Evolutionary conservation across 2,888 invertebrate species (phyloP).

Genomic region (Malthinus seriepunctatus): DNA sequence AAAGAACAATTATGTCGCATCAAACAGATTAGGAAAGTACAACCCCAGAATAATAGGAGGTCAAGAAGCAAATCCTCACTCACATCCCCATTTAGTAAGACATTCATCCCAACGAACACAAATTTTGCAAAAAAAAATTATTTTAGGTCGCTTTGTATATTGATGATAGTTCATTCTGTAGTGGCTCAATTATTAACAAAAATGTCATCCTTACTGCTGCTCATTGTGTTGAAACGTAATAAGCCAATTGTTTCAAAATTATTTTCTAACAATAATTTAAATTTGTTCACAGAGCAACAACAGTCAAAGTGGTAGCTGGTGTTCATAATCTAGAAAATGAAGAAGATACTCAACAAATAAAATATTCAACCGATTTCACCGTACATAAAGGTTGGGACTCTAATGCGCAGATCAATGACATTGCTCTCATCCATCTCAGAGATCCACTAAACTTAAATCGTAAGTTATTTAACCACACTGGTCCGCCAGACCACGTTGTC

Average conservation of each 20-base stretch:
- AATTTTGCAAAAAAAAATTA: too few species aligned
- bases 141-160: conserved; percentile 4
- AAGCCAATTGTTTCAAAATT: neutral
- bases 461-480: too few species aligned
- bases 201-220: conserved; percentile 9
- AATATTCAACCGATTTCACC: conserved; percentile 30
- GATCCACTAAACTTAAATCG: neutral
- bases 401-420: conserved; percentile 49
- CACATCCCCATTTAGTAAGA: neutral
- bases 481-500: too few species aligned
- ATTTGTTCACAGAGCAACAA: conserved; percentile 27
- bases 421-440: conserved; percentile 46
- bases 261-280: neutral
- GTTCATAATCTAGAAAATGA: conserved; percentile 40
- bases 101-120: too few species aligned
- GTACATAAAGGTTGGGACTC: conserved; percentile 47
- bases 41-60: neutral
- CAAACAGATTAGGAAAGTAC: neutral
- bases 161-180: conserved; percentile 1
- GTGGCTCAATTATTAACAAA: conserved; percentile 6
- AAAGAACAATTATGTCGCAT: neutral
- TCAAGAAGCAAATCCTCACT: neutral
- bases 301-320: conserved; percentile 34
- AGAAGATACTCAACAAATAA: conserved; percentile 46
- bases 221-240: conserved; percentile 14